phyloP scores from a whole-genome alignment of 2,888 invertebrate genomes.

The Heliconius aoede region DNA sequence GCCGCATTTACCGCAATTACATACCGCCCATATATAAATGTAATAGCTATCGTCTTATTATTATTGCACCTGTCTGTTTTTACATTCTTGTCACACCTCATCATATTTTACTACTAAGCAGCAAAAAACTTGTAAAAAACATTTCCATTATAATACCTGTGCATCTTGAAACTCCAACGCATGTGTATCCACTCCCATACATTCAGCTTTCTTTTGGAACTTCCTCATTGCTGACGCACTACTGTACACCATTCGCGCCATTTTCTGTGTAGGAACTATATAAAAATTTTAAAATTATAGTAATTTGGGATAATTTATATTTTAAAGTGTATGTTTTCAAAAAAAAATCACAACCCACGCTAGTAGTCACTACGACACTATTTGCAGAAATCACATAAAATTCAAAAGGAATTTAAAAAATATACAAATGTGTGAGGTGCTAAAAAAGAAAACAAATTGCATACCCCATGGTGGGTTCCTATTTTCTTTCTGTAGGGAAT shows the following conservation, averaged over 20 bases:
- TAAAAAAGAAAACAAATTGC: slow-evolving; percentile 40
- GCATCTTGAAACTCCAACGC: slow-evolving; percentile 92
- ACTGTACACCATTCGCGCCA: slow-evolving; percentile 94
- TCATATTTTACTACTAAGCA: too few relatives aligned
- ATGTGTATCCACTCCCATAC: slow-evolving; percentile 94
- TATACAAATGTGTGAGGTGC: neutral
- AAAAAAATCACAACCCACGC: neutral
- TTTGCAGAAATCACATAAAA: neutral
- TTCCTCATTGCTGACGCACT: slow-evolving; percentile 94
- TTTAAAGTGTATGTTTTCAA: too few relatives aligned
- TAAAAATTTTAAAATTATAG: neutral
- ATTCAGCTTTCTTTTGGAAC: slow-evolving; percentile 92
- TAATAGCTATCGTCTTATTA: too few relatives aligned
- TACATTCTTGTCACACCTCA: too few relatives aligned
- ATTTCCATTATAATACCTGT: slow-evolving; percentile 75
- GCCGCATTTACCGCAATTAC: too few relatives aligned
- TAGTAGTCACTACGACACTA: neutral
- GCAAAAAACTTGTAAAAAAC: neutral
- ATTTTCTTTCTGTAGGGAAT: slow-evolving; percentile 88
- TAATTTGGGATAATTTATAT: neutral
- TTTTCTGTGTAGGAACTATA: slow-evolving; percentile 96
- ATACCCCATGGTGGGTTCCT: slow-evolving; percentile 94
- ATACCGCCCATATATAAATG: too few relatives aligned
- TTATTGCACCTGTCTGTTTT: too few relatives aligned
- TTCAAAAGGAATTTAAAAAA: too few relatives aligned